These are phyloP conservation scores for Tetramorium bicarinatum DNA, from an alignment of 2,888 invertebrate genomes.

Conservation along the genomic window DNA sequence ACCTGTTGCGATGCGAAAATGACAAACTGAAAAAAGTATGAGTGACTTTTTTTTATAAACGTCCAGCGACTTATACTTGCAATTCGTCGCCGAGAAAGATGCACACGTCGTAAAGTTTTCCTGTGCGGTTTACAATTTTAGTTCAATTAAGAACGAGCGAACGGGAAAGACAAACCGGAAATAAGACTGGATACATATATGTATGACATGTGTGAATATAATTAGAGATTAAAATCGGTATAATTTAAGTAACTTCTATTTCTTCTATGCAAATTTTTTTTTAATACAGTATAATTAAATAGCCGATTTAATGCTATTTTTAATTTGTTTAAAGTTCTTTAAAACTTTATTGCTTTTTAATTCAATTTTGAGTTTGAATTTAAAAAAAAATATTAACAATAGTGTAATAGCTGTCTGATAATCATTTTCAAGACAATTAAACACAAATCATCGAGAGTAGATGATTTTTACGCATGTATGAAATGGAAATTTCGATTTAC, in stretches of 20 bases:
- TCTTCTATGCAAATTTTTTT: neutral
- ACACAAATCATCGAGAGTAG: neutral
- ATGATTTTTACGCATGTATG: neutral
- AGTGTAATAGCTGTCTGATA: neutral
- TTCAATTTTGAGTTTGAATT: neutral
- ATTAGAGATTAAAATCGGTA: conserved; percentile 4
- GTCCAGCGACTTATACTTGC: neutral
- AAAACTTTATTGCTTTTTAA: neutral
- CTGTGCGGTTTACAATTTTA: conserved; percentile 9
- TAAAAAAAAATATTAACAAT: neutral
- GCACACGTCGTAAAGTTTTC: neutral
- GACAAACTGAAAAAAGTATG: neutral
- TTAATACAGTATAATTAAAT: neutral
- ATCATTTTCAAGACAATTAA: neutral
- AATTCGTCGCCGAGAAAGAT: conserved; percentile 19
- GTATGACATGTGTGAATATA: conserved; percentile 2
- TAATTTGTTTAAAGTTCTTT: neutral
- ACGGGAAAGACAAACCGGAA: neutral
- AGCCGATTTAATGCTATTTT: neutral
- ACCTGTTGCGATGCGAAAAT: neutral
- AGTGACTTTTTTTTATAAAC: neutral
- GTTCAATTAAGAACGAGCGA: conserved; percentile 28
- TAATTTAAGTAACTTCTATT: conserved; percentile 19
- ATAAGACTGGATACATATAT: conserved; percentile 25
- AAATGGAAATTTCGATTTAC: neutral